phyloP scores from a whole-genome alignment of 2,797 vertebrate species.

The Choloepus didactylus region DNA sequence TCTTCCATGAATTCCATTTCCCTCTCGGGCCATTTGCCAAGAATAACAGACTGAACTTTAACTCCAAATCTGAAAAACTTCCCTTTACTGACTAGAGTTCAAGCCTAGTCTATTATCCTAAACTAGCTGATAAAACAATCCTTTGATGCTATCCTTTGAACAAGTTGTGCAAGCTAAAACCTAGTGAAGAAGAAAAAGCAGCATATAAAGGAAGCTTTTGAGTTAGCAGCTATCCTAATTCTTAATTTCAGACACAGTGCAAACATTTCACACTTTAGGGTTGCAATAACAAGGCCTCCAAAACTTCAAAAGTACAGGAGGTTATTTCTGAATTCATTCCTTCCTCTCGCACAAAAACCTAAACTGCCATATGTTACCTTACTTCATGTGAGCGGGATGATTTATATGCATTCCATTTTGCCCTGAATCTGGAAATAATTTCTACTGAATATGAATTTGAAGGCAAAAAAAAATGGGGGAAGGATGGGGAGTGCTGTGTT shows the following conservation, averaged over 20 bases:
- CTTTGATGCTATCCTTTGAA: slow-evolving; percentile 88
- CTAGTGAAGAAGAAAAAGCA: slow-evolving; percentile 78
- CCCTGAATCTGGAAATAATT: slow-evolving; percentile 80
- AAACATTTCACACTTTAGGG: slow-evolving; percentile 78
- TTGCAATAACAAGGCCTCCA: slow-evolving; percentile 73
- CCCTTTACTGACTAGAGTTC: slow-evolving; percentile 86
- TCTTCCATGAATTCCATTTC: slow-evolving; percentile 85
- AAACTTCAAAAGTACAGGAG: slow-evolving; percentile 61
- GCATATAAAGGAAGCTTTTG: slow-evolving; percentile 83
- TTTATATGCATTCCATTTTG: slow-evolving; percentile 75
- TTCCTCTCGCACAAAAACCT: slow-evolving; percentile 51
- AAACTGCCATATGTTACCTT: slow-evolving; percentile 68
- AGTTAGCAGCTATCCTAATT: slow-evolving; percentile 80
- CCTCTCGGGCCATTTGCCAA: slow-evolving; percentile 88
- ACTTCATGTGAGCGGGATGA: slow-evolving; percentile 58
- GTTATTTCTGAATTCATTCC: slow-evolving; percentile 47
- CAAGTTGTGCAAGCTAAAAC: slow-evolving; percentile 82
- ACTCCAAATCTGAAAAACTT: slow-evolving; percentile 88
- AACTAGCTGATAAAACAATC: slow-evolving; percentile 87
- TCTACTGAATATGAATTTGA: slow-evolving; percentile 64
- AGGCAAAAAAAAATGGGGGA: background rate
- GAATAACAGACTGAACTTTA: slow-evolving; percentile 88
- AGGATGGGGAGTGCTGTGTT: background rate
- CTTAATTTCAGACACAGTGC: slow-evolving; percentile 78
- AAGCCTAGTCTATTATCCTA: slow-evolving; percentile 86